Base-by-base conservation (phyloP, 2,113 vertebrate genomes). In the Dicerorhinus sumatrensis region DNA sequence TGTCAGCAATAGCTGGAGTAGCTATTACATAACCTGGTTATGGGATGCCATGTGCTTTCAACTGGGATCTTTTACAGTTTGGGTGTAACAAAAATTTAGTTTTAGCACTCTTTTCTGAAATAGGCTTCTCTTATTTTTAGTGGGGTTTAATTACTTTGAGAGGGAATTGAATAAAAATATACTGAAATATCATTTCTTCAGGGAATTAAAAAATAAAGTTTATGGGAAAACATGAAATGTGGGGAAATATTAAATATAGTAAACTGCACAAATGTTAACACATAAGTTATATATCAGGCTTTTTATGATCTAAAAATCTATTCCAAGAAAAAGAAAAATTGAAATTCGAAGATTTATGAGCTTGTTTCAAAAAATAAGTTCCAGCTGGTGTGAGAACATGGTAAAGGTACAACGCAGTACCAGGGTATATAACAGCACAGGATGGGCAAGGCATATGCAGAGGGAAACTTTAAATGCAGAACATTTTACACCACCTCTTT, bases 311-410 rank as follows among this genome's bases (percentile, higher is more conserved):
- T 95, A 84, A 94, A 95, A 95, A 69, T 92, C 79, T 96, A 92
- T 93, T 96, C 97, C 96, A 98, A 97, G 95, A 82, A 97, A 98
- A 97, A 98, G 96, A 97, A 97, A 98, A 97, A 77, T 11, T 92
- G 86, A 97, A 97, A 98, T 84, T 92, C 4, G 21, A 97, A 95
- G 89, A 96, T 80, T 97, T 97, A 94, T 72, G 75, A 96, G 60
- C 93, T 97, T 97, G 83, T 94, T 97, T 96, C 51, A 95, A 93
- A 95, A 97, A 97, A 92, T 93, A 92, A 97, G 80, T 90, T 96
- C 80, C 95, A 98, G 63, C 86, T 97, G 91, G 95, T 97, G 23
- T 96, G 76, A 95, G 79, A 96, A 84, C 46, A 97, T 4, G 60
- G 91, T 48, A 86, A 94, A 93, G 58, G 75, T 77, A 89, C 39